phyloP scores from a whole-genome alignment of 2,888 invertebrate species.

The Stratiomys singularior region DNA sequence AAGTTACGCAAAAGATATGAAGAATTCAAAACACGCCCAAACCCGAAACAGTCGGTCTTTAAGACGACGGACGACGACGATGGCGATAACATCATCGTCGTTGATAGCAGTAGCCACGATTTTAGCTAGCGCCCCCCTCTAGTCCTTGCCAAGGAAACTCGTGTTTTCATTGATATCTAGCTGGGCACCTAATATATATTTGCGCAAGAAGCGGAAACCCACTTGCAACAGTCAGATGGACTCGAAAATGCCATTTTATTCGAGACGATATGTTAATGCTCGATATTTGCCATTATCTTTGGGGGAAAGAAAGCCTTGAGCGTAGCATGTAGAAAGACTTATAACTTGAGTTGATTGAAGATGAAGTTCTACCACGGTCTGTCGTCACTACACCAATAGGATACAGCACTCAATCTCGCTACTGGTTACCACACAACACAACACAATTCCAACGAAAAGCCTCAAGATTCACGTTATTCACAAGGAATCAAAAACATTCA shows the following conservation, averaged over 20 bases:
- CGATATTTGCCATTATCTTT: neutral
- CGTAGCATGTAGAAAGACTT: neutral
- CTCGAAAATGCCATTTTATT: neutral
- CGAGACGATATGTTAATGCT: neutral
- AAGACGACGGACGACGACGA: constrained; percentile 28
- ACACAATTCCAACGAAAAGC: constrained; percentile 19
- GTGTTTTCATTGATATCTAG: constrained; percentile 39
- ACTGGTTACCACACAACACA: constrained; percentile 17
- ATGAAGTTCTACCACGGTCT: constrained; percentile 13
- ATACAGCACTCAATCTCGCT: neutral
- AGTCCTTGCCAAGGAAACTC: neutral
- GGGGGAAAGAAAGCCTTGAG: constrained; percentile 16
- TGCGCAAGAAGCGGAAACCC: constrained; percentile 19
- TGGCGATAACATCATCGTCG: constrained; percentile 13
- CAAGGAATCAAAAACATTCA: neutral
- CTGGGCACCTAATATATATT: neutral
- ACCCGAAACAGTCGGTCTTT: constrained; percentile 31
- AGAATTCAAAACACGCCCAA: constrained; percentile 43
- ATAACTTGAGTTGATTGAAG: neutral
- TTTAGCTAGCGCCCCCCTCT: neutral
- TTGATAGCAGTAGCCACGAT: neutral
- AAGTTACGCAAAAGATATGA: constrained; percentile 37
- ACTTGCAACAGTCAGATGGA: neutral
- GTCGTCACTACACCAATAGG: neutral
- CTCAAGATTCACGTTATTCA: constrained; percentile 23